Percentiles rank a stretch among this genome's conserved stretches.
These are phyloP conservation scores for Nemapogon koenigi DNA, from an alignment of 2,888 invertebrate species.

Conservation along the genomic window DNA sequence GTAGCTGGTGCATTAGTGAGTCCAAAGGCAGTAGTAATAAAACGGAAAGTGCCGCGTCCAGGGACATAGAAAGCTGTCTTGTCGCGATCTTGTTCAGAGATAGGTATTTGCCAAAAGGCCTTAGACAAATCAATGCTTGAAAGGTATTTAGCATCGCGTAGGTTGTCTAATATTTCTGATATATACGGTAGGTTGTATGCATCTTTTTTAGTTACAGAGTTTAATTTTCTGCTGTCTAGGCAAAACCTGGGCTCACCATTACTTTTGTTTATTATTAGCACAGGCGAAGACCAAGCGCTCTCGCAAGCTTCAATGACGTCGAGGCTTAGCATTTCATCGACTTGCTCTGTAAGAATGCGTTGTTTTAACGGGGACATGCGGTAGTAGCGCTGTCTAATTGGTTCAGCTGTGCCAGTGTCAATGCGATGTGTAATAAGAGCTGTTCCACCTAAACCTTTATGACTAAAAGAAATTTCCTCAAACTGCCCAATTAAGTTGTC, in stretches of 20 bases:
- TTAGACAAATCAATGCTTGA: constrained; percentile 17
- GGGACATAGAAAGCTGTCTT: constrained; percentile 14
- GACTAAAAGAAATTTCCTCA: constrained; percentile 16
- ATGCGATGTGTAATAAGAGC: constrained; percentile 17
- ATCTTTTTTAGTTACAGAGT: constrained; percentile 16
- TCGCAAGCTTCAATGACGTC: constrained; percentile 19
- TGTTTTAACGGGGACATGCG: constrained; percentile 21
- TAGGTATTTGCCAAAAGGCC: constrained; percentile 10
- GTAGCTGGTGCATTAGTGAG: constrained; percentile 20
- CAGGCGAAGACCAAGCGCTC: constrained; percentile 20
- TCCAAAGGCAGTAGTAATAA: constrained; percentile 11
- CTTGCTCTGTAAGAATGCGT: constrained; percentile 14
- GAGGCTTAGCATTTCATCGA: constrained; percentile 19
- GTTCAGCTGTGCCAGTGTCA: constrained; percentile 19
- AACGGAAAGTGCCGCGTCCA: constrained; percentile 3
- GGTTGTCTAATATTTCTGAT: constrained; percentile 17
- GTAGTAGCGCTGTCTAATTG: constrained; percentile 20
- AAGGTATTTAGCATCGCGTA: constrained; percentile 15
- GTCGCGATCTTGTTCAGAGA: constrained; percentile 13
- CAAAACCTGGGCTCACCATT: constrained; percentile 20
- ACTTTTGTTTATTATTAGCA: constrained; percentile 17
- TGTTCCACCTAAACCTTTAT: constrained; percentile 18
- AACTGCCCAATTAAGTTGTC: constrained; percentile 14
- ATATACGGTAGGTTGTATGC: constrained; percentile 18
- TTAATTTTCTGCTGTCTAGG: constrained; percentile 19